Evolutionary conservation across 1,140 invertebrate genomes (phyloP), one percentile per base, ranked within the genome.

Genomic region (Cephus cinctus): DNA sequence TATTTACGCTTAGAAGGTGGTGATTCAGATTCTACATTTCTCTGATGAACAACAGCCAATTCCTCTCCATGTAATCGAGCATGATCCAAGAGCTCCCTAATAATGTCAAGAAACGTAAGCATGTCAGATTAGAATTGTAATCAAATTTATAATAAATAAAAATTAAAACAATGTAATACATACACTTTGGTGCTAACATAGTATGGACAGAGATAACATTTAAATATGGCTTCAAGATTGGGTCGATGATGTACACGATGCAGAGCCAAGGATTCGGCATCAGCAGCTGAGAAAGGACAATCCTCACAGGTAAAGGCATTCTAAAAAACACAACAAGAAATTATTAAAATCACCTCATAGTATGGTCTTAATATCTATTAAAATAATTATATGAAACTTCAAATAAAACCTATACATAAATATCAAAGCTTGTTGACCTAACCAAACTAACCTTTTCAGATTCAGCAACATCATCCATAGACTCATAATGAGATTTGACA

Each of bases 131-230:
- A 19, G 3, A 9, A 16, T 8, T 12, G 2, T 11, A 23, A 43
- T 14, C 11, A 0, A 9, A 5, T 41, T 5, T 18, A 36, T 15
- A 3, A 20, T 6, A 36, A 25, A 40, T 23, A 34, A 35, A 22
- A 40, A 0, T 18, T 22, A 21, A 25, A 19, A 9, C n/a, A 19
- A 9, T 21, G 11, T 40, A n/a, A 52, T 54, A 73, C 76, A 72
- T 67, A 83, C 81, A 60, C 61, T 63, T 80, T 80, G 42, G 77
- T 73, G 61, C 75, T 81, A 1, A 90, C 89, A 65, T 86, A 90
- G 68, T 83, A 92, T 1, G 88, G 86, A 69, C 90, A 94, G 52
- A 85, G 83, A 55, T 84, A 84, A 71, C 91, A 94, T 68, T 91
- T 92, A 57, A 86, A 87, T 54, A 85, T 82, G 15, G 86, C 83